Percentiles rank a stretch among this genome's conserved stretches.
Evolutionary conservation across 23 tunicate genomes (phyloP).

Genomic region (Diplosoma virens): DNA sequence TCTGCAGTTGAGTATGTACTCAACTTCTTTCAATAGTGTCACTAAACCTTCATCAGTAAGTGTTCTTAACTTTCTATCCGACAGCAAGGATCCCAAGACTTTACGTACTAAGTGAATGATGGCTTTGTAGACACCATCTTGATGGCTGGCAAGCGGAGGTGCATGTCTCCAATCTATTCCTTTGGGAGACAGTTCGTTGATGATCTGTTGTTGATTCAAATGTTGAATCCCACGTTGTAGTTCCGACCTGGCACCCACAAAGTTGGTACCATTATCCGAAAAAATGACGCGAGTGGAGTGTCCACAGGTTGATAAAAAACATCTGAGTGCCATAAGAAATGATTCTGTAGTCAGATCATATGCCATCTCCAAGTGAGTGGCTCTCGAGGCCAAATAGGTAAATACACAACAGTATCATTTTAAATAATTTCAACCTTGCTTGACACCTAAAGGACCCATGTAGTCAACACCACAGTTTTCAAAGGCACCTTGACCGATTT

Average conservation of each 20-base stretch:
- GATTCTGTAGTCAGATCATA: conserved; percentile 24
- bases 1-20: too few species aligned
- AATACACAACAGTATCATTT: conserved; percentile 18
- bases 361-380: conserved; percentile 32
- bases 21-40: too few species aligned
- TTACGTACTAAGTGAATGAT: conserved; percentile 6
- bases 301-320: conserved; percentile 11
- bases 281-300: background rate
- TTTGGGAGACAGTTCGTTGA: background rate
- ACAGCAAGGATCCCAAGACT: too few species aligned
- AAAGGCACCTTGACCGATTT: background rate
- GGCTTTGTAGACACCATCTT: conserved; percentile 10
- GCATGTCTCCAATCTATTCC: background rate
- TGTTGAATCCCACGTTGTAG: conserved; percentile 2
- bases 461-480: conserved; percentile 1
- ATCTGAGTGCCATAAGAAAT: conserved; percentile 21
- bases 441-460: conserved; percentile 11
- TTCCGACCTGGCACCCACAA: conserved; percentile 14
- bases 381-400: conserved; percentile 42
- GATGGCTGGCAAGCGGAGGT: conserved; percentile 24
- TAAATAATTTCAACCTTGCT: background rate
- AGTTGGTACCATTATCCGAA: conserved; percentile 16
- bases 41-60: too few species aligned
- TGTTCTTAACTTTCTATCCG: too few species aligned
- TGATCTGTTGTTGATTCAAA: background rate